A percentile compares a stretch with the other conserved stretches of the same genome.
Conservation (phyloP, 53 echinoderm and acorn worm genomes). For the Temnopleurus reevesii region DNA sequence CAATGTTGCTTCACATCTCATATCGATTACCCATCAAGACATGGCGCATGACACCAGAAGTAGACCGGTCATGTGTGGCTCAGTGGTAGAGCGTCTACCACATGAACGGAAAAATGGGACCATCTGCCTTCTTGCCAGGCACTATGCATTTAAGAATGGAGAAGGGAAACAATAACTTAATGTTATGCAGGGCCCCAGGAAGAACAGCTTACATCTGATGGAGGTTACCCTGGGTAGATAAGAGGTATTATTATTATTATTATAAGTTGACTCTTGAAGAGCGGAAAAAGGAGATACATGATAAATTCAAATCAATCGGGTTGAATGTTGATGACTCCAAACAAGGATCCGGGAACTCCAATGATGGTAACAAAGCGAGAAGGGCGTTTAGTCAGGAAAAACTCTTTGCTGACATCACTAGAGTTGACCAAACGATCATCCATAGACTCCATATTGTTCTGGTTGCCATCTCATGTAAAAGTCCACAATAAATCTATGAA, state of each 20-base stretch:
- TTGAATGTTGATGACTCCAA: slow-evolving; percentile 64
- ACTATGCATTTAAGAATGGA: too few relatives aligned
- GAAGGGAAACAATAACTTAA: too few relatives aligned
- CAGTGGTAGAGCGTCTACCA: too few relatives aligned
- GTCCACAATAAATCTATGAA: too few relatives aligned
- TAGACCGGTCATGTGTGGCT: slow-evolving; percentile 14
- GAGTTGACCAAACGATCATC: slow-evolving; percentile 48
- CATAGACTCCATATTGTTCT: slow-evolving; percentile 54
- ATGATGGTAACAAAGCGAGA: slow-evolving; percentile 69
- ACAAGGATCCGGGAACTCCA: slow-evolving; percentile 62
- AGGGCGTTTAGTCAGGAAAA: slow-evolving; percentile 61
- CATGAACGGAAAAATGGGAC: too few relatives aligned
- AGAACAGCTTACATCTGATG: too few relatives aligned
- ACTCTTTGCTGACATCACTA: slow-evolving; percentile 49
- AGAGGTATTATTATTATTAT: too few relatives aligned
- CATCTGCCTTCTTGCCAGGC: too few relatives aligned
- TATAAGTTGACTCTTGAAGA: too few relatives aligned
- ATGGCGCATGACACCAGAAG: not conserved
- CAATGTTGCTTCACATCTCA: not conserved
- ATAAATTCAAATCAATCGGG: slow-evolving; percentile 49
- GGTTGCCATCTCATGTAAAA: slow-evolving; percentile 25
- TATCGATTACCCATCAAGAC: not conserved
- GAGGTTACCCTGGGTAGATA: too few relatives aligned
- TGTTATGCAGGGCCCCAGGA: too few relatives aligned
- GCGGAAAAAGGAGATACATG: slow-evolving; percentile 50